Base-by-base conservation (phyloP, 1,140 invertebrate species). In the Drosophila kurseongensis region DNA sequence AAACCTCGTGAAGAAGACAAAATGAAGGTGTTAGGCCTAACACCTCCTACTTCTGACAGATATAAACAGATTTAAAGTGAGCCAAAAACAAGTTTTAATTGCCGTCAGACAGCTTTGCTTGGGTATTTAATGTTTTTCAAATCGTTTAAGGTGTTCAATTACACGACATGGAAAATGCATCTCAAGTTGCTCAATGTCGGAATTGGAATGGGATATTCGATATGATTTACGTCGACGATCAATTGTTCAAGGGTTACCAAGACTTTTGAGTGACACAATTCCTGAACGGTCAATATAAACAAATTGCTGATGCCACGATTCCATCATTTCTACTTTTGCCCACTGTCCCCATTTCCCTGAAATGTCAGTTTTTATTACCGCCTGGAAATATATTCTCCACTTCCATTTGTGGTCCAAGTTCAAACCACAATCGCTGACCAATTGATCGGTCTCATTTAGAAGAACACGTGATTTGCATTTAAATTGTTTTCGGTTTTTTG, bases 381-480 rank as follows among this genome's bases (percentile, higher is more conserved):
- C 5, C 35, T 45, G 40, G 44, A 47, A 42, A 78, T 36, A 35
- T 42, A 47, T 52, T 63, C 60, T 66, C 63, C 50, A 58, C 61
- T 75, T 57, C 36, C 65, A 54, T 68, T 66, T 77, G 40, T 59
- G 57, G 69, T 67, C 72, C 82, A 85, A 85, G 82, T 86, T 85
- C 78, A 85, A 48, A 36, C 36, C 52, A 55, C 48, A 60, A 44
- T 56, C 66, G 42, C 40, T 45, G 48, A 55, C 16, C 47, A 51
- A 61, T 84, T 47, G 35, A 74, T 69, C 56, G 50, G 63, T 57
- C 79, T 80, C 62, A 75, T 65, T 79, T 66, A 62, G 80, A 85
- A 66, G 59, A 75, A 67, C 82, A 78, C 78, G 69, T 88, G 83
- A 86, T 86, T 88, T 82, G 69, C 69, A 75, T 86, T 75, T 56